phyloP scores from a whole-genome alignment of 2,797 vertebrate species.

The Sphenopsis melanotis region DNA sequence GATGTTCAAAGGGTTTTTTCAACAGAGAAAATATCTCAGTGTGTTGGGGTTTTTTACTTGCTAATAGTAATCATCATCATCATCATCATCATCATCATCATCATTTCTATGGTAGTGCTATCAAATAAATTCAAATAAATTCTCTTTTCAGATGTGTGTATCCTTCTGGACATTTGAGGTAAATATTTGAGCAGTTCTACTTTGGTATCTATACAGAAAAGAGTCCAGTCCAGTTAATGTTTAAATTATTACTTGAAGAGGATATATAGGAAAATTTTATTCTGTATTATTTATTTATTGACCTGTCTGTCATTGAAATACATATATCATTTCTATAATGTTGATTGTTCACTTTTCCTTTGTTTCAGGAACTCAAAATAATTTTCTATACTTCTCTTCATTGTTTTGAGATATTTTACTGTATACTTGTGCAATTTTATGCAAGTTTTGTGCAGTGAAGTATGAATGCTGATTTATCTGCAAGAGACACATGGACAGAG shows the following conservation, averaged over 20 bases:
- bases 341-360: background rate
- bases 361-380: background rate
- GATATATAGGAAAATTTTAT: background rate
- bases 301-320: background rate
- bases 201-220: background rate
- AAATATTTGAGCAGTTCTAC: background rate
- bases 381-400: background rate
- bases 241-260: background rate
- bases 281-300: background rate
- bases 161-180: background rate
- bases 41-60: background rate
- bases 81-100: background rate
- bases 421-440: background rate
- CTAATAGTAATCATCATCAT: background rate
- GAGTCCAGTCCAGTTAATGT: background rate
- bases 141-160: background rate
- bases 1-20: background rate
- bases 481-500: background rate
- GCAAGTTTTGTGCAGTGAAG: background rate
- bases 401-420: constrained; percentile 26
- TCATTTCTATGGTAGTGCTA: background rate
- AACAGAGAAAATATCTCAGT: background rate
- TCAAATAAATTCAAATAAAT: background rate
- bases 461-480: constrained; percentile 19
- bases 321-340: background rate